These are phyloP conservation scores for Leptonema lineaticorne DNA, from an alignment of 1,140 invertebrate genomes.

Conservation along the genomic window DNA sequence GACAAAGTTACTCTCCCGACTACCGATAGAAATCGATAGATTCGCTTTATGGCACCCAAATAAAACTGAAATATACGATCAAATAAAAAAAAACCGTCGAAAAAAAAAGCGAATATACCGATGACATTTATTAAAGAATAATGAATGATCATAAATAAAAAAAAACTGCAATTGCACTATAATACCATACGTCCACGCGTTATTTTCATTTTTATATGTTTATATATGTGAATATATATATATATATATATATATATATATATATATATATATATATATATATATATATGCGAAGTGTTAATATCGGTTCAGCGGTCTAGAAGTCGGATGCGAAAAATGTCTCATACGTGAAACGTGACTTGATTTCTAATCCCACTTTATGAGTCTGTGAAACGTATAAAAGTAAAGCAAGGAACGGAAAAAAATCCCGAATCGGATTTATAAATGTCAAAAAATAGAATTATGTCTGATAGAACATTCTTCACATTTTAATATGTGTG, in stretches of 20 bases:
- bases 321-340: constrained; percentile 29
- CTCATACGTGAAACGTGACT: constrained; percentile 26
- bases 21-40: constrained; percentile 1
- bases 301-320: constrained; percentile 7
- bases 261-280: no score
- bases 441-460: background rate
- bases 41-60: constrained; percentile 8
- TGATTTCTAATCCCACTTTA: constrained; percentile 11
- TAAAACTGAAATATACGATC: no score
- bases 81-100: background rate
- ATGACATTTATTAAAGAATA: background rate
- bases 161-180: background rate
- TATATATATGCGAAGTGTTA: constrained; percentile 1
- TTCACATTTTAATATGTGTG: background rate
- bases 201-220: background rate
- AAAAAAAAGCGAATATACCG: no score
- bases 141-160: background rate
- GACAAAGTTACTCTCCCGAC: background rate
- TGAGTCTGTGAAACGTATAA: background rate
- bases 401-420: constrained; percentile 21
- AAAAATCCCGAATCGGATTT: background rate
- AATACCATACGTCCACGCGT: background rate
- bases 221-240: no score
- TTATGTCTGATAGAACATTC: no score
- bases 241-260: no score